phyloP scores from a whole-genome alignment of 1,140 invertebrate species.

The Anastrepha obliqua region DNA sequence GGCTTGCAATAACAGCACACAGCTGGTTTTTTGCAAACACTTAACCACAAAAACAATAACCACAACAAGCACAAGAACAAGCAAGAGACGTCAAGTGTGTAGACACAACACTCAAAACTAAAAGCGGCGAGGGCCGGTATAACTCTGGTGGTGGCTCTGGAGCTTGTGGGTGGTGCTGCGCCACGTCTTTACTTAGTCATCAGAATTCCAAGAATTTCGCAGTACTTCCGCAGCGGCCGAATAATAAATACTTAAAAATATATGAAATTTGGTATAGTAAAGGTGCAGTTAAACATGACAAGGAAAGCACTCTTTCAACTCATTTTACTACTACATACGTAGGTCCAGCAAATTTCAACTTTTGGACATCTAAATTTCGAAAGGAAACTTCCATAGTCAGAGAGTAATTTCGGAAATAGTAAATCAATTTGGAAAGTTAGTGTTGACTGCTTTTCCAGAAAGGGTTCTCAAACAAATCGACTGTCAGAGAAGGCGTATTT shows the following conservation, averaged over 20 bases:
- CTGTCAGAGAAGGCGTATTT: no score
- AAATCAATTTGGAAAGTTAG: no score
- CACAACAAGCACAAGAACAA: background rate
- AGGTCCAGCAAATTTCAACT: no score
- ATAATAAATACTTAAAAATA: conserved; percentile 9
- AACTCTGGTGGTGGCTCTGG: background rate
- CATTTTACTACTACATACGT: no score
- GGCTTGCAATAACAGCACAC: conserved; percentile 1
- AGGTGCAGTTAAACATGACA: no score
- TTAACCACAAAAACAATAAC: background rate
- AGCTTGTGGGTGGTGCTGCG: background rate
- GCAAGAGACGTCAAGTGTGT: conserved; percentile 36
- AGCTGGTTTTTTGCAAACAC: conserved; percentile 40
- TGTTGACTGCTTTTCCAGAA: no score
- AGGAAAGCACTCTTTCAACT: no score
- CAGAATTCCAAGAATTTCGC: conserved; percentile 33
- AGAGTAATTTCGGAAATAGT: no score
- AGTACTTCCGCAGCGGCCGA: background rate
- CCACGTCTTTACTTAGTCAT: conserved; percentile 28
- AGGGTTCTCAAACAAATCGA: no score
- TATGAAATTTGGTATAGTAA: no score
- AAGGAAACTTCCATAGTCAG: no score
- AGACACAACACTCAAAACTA: conserved; percentile 12
- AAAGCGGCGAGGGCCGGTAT: background rate
- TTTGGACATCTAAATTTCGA: no score